Base-by-base conservation (phyloP, 2,888 invertebrate genomes). In the Deilephila porcellus region DNA sequence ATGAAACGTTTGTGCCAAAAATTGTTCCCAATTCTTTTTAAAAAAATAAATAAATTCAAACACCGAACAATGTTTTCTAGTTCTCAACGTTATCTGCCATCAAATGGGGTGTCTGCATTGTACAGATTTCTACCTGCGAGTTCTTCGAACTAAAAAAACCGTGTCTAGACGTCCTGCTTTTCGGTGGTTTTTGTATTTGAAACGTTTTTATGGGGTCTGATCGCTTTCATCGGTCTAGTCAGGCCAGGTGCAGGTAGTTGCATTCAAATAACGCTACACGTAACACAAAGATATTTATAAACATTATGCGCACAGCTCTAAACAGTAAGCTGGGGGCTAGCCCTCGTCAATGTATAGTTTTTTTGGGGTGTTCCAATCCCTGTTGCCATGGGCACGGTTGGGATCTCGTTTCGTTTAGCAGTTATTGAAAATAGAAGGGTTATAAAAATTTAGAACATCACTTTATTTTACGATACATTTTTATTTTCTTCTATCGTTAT, bases 81-180 rank as follows among this genome's bases (percentile, higher is more conserved):
- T 64, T 25, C 64, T 60, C 45, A 59, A 32, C 59, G 59, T 73
- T 73, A 73, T 73, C 67, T 73, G 56, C 25, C 72, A 73, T 73
- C 72, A 25, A 52, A 45, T 64, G 72, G 64, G 59, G 56, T 67
- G 64, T 59, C 64, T 59, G 72, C 74, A 80, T 85, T 84, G 82
- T 83, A 83, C 81, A 86, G 81, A 88, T 85, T 81, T 87, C 86
- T 94, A 94, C 94, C 94, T 94, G 94, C 88, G 73, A 82, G 73
- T 92, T 91, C 91, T 88, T 87, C 82, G 91, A 92, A 91, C 77
- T 82, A 83, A 90, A 88, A 86, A 86, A 91, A 91, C 85, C 84
- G 87, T 80, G 92, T 93, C 94, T 94, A 94, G 94, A 93, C 93
- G 90, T 90, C 92, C 93, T 94, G 93, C 88, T 89, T 90, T 89